These are phyloP conservation scores for Numenius phaeopus DNA, from an alignment of 2,797 vertebrate species.

Conservation along the genomic window DNA sequence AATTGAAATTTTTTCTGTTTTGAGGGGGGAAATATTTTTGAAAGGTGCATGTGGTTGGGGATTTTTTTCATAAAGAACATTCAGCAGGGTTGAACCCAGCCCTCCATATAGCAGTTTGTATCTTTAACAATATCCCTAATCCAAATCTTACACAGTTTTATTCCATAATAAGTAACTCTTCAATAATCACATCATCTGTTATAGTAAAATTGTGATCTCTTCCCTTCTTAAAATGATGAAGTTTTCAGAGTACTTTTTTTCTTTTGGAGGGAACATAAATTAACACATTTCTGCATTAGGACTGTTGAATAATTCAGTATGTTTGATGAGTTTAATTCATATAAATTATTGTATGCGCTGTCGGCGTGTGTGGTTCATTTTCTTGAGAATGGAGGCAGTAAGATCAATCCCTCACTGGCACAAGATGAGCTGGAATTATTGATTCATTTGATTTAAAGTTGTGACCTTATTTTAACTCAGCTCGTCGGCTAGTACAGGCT, in stretches of 20 bases:
- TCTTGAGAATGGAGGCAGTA: not conserved
- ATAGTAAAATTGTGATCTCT: not conserved
- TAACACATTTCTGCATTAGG: not conserved
- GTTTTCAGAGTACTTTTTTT: not conserved
- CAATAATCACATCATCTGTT: not conserved
- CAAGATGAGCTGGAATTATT: not conserved
- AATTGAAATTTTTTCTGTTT: not conserved
- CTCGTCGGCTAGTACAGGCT: not conserved
- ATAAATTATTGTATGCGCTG: not conserved
- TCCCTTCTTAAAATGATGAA: not conserved
- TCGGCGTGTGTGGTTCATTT: conserved; percentile 21
- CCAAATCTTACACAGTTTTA: not conserved
- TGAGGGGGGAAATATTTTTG: not conserved
- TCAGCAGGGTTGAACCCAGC: not conserved
- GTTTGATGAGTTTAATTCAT: conserved; percentile 17
- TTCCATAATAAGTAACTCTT: not conserved
- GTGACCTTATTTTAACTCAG: not conserved
- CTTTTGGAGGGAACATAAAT: not conserved
- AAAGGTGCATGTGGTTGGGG: not conserved
- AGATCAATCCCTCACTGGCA: not conserved
- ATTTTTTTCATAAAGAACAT: not conserved
- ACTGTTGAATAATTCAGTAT: not conserved
- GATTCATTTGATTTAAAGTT: conserved; percentile 5
- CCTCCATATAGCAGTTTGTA: not conserved
- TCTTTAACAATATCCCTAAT: not conserved